Evolutionary conservation across 2,113 vertebrate species (phyloP).

Genomic region (Centrocercus urophasianus): DNA sequence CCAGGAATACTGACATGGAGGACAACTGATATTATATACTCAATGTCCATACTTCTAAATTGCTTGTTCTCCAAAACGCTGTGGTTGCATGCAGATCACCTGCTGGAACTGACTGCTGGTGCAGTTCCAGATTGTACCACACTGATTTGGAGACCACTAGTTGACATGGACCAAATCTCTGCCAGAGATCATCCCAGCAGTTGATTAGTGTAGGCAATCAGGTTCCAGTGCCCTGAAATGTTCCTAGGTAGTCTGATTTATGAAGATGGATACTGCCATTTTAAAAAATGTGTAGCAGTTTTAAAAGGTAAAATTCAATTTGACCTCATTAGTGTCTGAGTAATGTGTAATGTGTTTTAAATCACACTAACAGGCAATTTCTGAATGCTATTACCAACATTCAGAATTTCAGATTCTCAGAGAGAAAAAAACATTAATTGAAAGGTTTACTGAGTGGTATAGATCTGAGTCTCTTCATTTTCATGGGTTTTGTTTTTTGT

Average conservation of each 20-base stretch:
- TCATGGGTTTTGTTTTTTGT: not conserved
- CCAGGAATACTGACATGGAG: not conserved
- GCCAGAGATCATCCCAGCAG: not conserved
- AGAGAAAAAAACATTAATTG: not conserved
- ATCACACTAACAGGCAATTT: not conserved
- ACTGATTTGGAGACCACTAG: not conserved
- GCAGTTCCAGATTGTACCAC: not conserved
- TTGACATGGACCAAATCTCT: not conserved
- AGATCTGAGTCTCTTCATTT: not conserved
- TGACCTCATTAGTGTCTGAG: not conserved
- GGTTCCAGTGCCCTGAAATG: not conserved
- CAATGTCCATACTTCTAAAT: fast-evolving
- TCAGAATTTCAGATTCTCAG: not conserved
- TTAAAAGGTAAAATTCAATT: not conserved
- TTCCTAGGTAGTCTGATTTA: not conserved
- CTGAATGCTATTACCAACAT: not conserved
- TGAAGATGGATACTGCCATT: not conserved
- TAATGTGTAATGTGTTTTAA: not conserved
- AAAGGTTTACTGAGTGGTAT: not conserved
- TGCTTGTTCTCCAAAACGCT: not conserved
- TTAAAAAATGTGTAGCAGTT: not conserved
- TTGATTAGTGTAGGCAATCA: not conserved
- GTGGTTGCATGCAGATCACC: not conserved
- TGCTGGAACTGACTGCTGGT: not conserved
- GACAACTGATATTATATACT: not conserved